These are phyloP conservation scores for Ypsolopha scabrella DNA, from an alignment of 2,888 invertebrate species.

Conservation along the genomic window DNA sequence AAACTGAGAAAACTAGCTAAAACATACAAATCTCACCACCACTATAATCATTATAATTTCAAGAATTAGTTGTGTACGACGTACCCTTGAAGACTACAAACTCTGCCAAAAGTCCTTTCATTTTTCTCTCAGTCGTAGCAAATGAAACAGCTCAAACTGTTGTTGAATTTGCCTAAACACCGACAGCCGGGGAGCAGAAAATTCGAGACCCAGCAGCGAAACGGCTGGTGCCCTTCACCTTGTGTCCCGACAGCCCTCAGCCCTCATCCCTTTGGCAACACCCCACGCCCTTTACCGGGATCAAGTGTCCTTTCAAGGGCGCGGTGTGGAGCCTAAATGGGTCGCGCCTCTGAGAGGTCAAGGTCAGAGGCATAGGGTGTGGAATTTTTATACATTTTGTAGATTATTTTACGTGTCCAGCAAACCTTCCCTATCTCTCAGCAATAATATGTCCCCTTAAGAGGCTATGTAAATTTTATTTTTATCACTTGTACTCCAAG, in stretches of 20 bases:
- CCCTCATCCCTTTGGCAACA: background rate
- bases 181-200: background rate
- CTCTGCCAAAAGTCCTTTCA: too few relatives aligned
- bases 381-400: background rate
- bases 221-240: slow-evolving; percentile 1
- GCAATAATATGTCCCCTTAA: too few relatives aligned
- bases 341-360: background rate
- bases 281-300: background rate
- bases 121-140: background rate
- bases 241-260: background rate
- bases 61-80: too few relatives aligned
- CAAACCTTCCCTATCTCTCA: too few relatives aligned
- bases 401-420: background rate
- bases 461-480: too few relatives aligned
- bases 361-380: background rate
- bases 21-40: too few relatives aligned
- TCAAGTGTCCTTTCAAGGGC: background rate
- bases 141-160: background rate
- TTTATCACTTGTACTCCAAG: too few relatives aligned
- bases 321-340: background rate
- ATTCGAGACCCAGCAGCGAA: background rate
- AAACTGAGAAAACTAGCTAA: too few relatives aligned
- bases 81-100: too few relatives aligned
- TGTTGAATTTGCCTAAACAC: background rate
- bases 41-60: too few relatives aligned